Base-by-base conservation (phyloP, 2,797 vertebrate species). In the Fundulus diaphanus region DNA sequence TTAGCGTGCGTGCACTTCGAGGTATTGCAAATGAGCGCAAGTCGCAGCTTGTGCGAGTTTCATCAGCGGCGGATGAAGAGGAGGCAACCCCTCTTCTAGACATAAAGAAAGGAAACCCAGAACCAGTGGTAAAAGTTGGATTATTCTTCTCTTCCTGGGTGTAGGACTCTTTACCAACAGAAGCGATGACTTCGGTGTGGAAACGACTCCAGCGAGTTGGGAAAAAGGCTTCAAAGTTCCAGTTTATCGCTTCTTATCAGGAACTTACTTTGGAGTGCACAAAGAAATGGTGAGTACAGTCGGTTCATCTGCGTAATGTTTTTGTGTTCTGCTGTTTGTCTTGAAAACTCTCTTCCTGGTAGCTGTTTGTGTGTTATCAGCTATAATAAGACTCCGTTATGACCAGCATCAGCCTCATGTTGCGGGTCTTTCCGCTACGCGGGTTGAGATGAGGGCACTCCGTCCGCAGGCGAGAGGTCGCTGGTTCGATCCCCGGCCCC, bases 161-260 rank as follows among this genome's bases (percentile, higher is more conserved):
- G 0, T 54, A 16, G n/a, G 4, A 27, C 24, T 22, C 74, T 67
- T 57, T 5, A 46, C 42, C 27, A 6, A 66, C 37, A 18, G 70
- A 68, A 70, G 85, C 74, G 57, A 98, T 98, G 97, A 97, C 96
- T 74, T 97, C 97, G 3, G 97, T 98, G 18, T 98, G 97, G 97
- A 98, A 97, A 73, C 92, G 97, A 83, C 94, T 98, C 29, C 97
- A 98, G 83, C 93, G 97, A 1, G 96, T 97, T 35, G 96, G 96
- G 24, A 98, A 98, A 81, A 96, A 97, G 81, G 97, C 97, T 5
- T 96, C 96, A 59, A 97, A 96, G 91, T 97, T 98, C 87, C 96
- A 97, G 82, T 97, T 98, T 69, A 96, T 97, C 35, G 97, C 97
- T 31, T 97, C 96, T 42, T 97, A 97, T 91, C 96, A 98, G 87